Evolutionary conservation across 2,113 vertebrate genomes (phyloP).

Genomic region (Nanorana parkeri): DNA sequence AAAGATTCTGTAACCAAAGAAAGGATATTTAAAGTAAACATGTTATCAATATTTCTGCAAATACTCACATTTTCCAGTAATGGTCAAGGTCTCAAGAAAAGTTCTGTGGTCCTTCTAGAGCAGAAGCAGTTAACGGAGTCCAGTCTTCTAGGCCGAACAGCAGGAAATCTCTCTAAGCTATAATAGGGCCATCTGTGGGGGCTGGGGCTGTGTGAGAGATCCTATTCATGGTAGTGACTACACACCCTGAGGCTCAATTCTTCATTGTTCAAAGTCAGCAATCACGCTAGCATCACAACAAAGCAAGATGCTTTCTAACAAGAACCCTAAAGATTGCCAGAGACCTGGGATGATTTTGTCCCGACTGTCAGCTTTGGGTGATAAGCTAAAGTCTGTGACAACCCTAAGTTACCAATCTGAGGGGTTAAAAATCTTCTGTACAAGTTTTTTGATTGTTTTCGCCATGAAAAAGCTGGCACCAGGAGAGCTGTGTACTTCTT

Average conservation of each 20-base stretch:
- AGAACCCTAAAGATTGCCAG: neutral
- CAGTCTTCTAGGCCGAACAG: slow-evolving; percentile 13
- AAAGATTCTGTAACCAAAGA: too few relatives aligned
- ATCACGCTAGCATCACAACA: slow-evolving; percentile 39
- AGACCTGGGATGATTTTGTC: neutral
- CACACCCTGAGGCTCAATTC: slow-evolving; percentile 44
- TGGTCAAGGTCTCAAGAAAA: slow-evolving; percentile 2
- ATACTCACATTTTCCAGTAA: neutral
- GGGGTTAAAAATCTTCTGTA: too few relatives aligned
- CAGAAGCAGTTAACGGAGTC: slow-evolving; percentile 45
- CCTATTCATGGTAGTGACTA: slow-evolving; percentile 49
- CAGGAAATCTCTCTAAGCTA: slow-evolving; percentile 38
- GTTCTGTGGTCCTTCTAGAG: slow-evolving; percentile 10
- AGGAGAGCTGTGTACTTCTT: too few relatives aligned
- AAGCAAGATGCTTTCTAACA: slow-evolving; percentile 13
- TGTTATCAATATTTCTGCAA: neutral
- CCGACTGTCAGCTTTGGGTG: neutral
- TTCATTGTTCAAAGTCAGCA: slow-evolving; percentile 40
- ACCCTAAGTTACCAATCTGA: too few relatives aligned
- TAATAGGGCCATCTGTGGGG: slow-evolving; percentile 51
- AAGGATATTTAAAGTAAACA: too few relatives aligned
- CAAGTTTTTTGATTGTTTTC: too few relatives aligned
- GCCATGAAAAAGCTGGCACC: too few relatives aligned
- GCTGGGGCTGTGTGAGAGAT: slow-evolving; percentile 45
- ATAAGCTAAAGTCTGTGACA: too few relatives aligned